Base-by-base conservation (phyloP, 92 coral and sea anemone genomes). In the Porites divaricata region DNA sequence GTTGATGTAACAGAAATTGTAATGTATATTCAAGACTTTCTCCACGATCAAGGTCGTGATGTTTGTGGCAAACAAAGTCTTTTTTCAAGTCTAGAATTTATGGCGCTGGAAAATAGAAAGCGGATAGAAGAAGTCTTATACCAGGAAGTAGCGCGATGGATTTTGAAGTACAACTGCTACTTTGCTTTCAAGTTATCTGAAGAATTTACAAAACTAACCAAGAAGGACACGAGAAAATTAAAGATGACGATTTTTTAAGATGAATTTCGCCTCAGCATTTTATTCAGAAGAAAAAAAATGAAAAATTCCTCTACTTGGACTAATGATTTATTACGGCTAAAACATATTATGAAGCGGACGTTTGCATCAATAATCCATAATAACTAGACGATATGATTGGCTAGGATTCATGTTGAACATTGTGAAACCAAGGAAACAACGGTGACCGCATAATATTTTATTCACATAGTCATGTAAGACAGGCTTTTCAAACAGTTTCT, bases 121-220 rank as follows among this genome's bases (percentile, higher is more conserved):
- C 19, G 51, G 62, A 22, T 52, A 24, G 52, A 52, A 24, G 74
- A 61, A 19, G 15, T 21, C 9, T 78, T 78, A 15, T 66, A 65
- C 17, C 83, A 49, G 41, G 63, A 78, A 78, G 48, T 50, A 21
- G 15, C 83, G 63, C 83, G 83, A 8, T 78, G 83, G 83, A 49
- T 78, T 15, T 21, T 78, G 0, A 78, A 64, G 73, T 49, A 78
- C 49, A 78, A 78, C 24, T 51, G 63, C 6, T 66, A 49, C 62
- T 50, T 78, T 65, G 49, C 22, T 50, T 54, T 56, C 53, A 51
- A 78, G 45, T 49, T 78, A 49, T 23, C 83, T 2, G 74, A 78
- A 9, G 74, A 66, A 48, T 78, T 78, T 15, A 26, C 65, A 7
- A 52, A 78, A 65, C 62, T 78, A 21, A 41, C 72, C 2, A 16